Percentiles rank a stretch among this genome's conserved stretches.
These are phyloP conservation scores for Agrochola lota DNA, from an alignment of 2,888 invertebrate genomes.

Conservation along the genomic window DNA sequence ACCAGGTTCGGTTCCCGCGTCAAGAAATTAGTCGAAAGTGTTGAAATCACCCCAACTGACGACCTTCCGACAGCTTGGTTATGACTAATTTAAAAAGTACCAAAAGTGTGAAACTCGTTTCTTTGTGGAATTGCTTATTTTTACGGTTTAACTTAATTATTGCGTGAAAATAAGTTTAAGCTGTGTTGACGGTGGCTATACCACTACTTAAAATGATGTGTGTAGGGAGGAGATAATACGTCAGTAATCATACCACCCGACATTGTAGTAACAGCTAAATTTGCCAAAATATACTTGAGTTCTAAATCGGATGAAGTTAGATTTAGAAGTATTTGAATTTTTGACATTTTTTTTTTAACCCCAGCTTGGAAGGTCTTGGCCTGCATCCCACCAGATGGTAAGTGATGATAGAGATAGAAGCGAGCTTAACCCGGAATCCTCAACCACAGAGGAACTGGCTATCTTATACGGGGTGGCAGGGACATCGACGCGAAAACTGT, in stretches of 20 bases:
- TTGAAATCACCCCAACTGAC: constrained; percentile 65
- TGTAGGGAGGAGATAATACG: no score
- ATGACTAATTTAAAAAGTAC: constrained; percentile 69
- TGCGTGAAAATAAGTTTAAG: constrained; percentile 5
- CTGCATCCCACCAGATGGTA: no score
- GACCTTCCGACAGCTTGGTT: constrained; percentile 69
- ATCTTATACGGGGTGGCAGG: no score
- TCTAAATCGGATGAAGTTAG: neutral
- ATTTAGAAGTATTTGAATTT: neutral
- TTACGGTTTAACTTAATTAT: constrained; percentile 24
- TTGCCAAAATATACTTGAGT: no score
- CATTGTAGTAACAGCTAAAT: no score
- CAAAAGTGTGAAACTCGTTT: constrained; percentile 58
- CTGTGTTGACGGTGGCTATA: neutral
- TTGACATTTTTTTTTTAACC: neutral
- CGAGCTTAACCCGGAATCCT: no score
- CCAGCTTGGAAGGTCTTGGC: no score
- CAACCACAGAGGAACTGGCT: no score
- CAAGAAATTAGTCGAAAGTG: constrained; percentile 65
- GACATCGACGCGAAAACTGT: no score
- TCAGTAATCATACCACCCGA: no score
- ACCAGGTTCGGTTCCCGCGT: constrained; percentile 71
- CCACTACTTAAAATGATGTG: neutral
- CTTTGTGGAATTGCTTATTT: constrained; percentile 37
- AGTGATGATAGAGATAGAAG: no score